A percentile compares a stretch with the other conserved stretches of the same genome.
These are phyloP conservation scores for Patella ulyssiponensis DNA, from an alignment of 2,888 invertebrate genomes.

Conservation along the genomic window DNA sequence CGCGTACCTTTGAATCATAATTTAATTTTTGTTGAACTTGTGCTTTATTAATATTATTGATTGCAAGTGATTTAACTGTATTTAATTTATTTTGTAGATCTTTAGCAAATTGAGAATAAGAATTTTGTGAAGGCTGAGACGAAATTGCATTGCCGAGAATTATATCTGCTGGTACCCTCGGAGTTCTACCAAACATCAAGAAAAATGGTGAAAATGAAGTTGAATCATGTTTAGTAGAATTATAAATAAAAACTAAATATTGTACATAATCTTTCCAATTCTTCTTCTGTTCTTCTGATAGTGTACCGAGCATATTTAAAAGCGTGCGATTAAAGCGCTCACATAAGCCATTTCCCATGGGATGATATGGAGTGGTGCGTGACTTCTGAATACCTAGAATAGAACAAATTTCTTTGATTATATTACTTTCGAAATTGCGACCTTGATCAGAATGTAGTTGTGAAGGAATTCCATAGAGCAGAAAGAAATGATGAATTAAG, in stretches of 20 bases:
- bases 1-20: constrained; percentile 18
- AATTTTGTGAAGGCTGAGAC: background rate
- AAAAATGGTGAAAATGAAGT: constrained; percentile 32
- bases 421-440: constrained; percentile 30
- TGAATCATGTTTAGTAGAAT: constrained; percentile 30
- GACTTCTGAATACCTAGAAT: constrained; percentile 26
- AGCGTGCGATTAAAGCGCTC: constrained; percentile 36
- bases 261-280: constrained; percentile 27
- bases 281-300: constrained; percentile 23
- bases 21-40: constrained; percentile 19
- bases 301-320: constrained; percentile 32
- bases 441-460: constrained; percentile 33
- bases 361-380: constrained; percentile 33
- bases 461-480: constrained; percentile 36
- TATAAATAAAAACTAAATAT: constrained; percentile 31
- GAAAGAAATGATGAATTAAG: constrained; percentile 31
- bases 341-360: constrained; percentile 24
- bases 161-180: constrained; percentile 32
- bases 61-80: constrained; percentile 12
- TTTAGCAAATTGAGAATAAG: constrained; percentile 6
- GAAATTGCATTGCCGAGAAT: constrained; percentile 16
- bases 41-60: background rate
- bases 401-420: constrained; percentile 33
- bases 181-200: constrained; percentile 35
- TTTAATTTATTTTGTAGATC: background rate